These are phyloP conservation scores for Pediacus dermestoides DNA, from an alignment of 2,888 invertebrate species.

Conservation along the genomic window DNA sequence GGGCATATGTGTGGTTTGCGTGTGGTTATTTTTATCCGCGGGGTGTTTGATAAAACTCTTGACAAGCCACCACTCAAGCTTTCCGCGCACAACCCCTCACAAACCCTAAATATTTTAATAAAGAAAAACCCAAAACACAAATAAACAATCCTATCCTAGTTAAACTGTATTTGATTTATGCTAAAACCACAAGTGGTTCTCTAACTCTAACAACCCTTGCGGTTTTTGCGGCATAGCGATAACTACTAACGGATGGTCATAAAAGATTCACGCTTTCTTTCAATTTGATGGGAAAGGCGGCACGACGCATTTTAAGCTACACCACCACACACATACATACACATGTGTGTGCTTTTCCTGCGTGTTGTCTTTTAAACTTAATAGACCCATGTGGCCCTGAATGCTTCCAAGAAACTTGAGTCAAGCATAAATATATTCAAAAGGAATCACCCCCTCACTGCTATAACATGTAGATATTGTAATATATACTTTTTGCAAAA, in stretches of 20 bases:
- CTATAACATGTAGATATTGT: too few relatives aligned
- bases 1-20: constrained; percentile 27
- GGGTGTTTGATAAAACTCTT: constrained; percentile 31
- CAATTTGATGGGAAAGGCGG: constrained; percentile 11
- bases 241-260: constrained; percentile 34
- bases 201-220: constrained; percentile 37
- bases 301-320: constrained; percentile 15
- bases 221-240: constrained; percentile 32
- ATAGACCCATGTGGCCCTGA: constrained; percentile 34
- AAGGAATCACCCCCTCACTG: constrained; percentile 26
- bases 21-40: constrained; percentile 37
- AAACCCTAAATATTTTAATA: constrained; percentile 6
- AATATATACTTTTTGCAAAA: too few relatives aligned
- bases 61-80: constrained; percentile 28
- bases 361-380: constrained; percentile 25
- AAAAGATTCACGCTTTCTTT: constrained; percentile 37
- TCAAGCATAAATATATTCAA: constrained; percentile 27
- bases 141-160: constrained; percentile 45
- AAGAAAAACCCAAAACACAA: constrained; percentile 33
- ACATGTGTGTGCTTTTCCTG: constrained; percentile 11
- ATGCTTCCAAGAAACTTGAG: constrained; percentile 23
- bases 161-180: constrained; percentile 46
- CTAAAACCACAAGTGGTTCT: constrained; percentile 40
- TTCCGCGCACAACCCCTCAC: too few relatives aligned
- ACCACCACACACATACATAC: constrained; percentile 11